Percentiles rank a stretch among this genome's conserved stretches.
Evolutionary conservation across 2,888 invertebrate genomes (phyloP).

Genomic region (Oxyscelio sp.): DNA sequence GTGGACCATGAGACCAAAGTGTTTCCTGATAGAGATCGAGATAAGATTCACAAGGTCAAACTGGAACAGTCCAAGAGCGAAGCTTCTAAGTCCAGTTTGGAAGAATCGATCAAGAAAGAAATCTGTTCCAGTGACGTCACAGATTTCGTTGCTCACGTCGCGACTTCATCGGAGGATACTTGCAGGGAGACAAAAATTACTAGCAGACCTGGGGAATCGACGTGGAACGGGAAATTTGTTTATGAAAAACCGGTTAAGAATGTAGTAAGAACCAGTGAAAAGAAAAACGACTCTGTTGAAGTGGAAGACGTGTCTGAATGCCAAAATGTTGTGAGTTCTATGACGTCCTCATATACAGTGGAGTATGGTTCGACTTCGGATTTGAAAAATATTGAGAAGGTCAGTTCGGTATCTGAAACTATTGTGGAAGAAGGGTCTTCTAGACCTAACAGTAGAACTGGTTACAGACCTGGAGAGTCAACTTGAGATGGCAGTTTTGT

Average conservation of each 20-base stretch:
- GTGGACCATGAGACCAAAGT: constrained; percentile 80
- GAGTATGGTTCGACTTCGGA: constrained; percentile 86
- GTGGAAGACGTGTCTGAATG: constrained; percentile 85
- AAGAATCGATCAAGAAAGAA: background rate
- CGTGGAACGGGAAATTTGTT: constrained; percentile 90
- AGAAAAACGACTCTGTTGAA: constrained; percentile 82
- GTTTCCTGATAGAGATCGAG: constrained; percentile 64
- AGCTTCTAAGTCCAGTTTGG: background rate
- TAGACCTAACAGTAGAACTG: constrained; percentile 44
- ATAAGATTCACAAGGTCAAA: constrained; percentile 16
- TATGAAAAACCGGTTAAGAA: constrained; percentile 88
- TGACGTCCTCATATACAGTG: constrained; percentile 91
- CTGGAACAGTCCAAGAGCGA: constrained; percentile 42
- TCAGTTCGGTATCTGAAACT: constrained; percentile 82
- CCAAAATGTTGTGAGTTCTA: constrained; percentile 89
- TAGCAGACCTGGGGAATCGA: constrained; percentile 82
- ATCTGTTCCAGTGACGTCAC: constrained; percentile 17
- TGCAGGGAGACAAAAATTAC: constrained; percentile 48
- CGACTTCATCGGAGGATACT: background rate
- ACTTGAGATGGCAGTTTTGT: constrained; percentile 90
- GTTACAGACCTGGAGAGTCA: constrained; percentile 81
- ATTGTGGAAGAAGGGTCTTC: constrained; percentile 83
- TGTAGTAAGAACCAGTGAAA: constrained; percentile 79
- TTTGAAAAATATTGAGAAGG: constrained; percentile 79
- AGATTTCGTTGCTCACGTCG: constrained; percentile 9